These are phyloP conservation scores for Julus scanicus DNA, from an alignment of 2,888 invertebrate genomes.

Conservation along the genomic window DNA sequence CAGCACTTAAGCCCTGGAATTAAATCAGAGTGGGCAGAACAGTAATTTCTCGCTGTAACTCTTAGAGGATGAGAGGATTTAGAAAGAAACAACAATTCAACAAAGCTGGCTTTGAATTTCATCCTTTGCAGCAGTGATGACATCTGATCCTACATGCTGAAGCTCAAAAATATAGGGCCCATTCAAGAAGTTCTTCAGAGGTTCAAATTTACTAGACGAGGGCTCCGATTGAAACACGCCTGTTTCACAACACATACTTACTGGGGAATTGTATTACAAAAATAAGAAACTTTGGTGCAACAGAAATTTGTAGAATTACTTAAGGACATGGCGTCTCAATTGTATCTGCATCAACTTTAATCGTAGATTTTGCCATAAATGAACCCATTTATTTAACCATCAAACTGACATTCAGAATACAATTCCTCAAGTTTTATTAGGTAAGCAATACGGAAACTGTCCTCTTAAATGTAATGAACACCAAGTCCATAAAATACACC, in stretches of 20 bases:
- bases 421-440: background rate
- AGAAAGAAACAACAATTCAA: slow-evolving; percentile 49
- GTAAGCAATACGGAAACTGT: background rate
- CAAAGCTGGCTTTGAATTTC: slow-evolving; percentile 48
- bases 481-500: background rate
- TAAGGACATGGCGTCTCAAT: background rate
- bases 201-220: background rate
- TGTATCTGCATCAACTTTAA: background rate
- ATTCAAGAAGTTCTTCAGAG: background rate
- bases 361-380: background rate
- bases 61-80: slow-evolving; percentile 21
- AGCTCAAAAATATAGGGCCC: background rate
- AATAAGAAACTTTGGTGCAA: too few relatives aligned
- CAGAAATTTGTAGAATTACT: too few relatives aligned
- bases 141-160: slow-evolving; percentile 28
- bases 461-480: background rate
- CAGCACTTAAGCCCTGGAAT: slow-evolving; percentile 46
- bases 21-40: slow-evolving; percentile 48
- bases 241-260: background rate
- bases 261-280: background rate
- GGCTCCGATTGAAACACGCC: background rate
- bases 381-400: background rate
- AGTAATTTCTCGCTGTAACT: slow-evolving; percentile 47
- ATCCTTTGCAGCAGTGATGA: slow-evolving; percentile 34
- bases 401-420: background rate